Base-by-base conservation (phyloP, 2,888 invertebrate genomes). In the Timema podura region DNA sequence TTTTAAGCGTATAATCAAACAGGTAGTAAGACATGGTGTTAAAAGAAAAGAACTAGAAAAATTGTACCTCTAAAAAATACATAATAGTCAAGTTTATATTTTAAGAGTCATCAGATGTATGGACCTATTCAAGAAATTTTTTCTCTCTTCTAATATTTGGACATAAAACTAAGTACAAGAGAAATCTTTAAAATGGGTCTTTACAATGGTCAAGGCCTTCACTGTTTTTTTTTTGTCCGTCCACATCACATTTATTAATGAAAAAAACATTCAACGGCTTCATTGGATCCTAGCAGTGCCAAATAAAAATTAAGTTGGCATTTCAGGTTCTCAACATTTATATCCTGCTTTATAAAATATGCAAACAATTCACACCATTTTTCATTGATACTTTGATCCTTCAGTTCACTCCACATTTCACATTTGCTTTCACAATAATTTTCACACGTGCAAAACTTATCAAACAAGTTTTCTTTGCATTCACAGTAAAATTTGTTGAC, bases 221-320 rank as follows among this genome's bases (percentile, higher is more conserved):
- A 57, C 57, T 57, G 6, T 57, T 11, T 10, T 57, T 30, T n/a
- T n/a, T n/a, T n/a, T n/a, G n/a, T n/a, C n/a, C 30, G 57, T 57
- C 57, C 57, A 8, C 5, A 57, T 9, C 7, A 30, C 57, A 57
- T 57, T 57, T 57, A 57, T 57, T 57, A 57, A 57, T 57, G 11
- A 11, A 57, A 54, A 10, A 57, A 57, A 57, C 1, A 11, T 11
- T 57, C 57, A 11, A 57, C 57, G 8, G 57, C 57, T 57, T 8
- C 57, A 6, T 57, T 57, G 5, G 57, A 57, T 57, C 57, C 57
- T 9, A 30, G 6, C 57, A 57, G 57, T 9, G 6, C 57, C 10
- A 5, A 57, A 9, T 6, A 57, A 57, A 57, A 6, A 6, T 8
- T 9, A 16, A 57, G 5, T 9, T 16, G 6, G 57, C 1, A 57